These are phyloP conservation scores for Antigone vipio DNA, from an alignment of 2,113 vertebrate genomes.

Conservation along the genomic window DNA sequence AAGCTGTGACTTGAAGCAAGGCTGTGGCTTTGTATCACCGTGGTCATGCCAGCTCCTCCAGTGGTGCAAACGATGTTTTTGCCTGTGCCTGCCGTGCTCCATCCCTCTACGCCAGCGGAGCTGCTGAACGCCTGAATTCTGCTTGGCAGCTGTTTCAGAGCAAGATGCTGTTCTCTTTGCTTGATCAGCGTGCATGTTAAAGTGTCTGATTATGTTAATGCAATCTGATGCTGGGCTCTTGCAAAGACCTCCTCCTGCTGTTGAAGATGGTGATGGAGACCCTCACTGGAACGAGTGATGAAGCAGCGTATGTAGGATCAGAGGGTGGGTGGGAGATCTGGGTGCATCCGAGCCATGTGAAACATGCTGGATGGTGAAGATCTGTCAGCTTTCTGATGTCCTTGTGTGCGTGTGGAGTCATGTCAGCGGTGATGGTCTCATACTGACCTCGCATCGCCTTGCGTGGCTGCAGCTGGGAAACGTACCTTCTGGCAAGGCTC, in stretches of 20 bases:
- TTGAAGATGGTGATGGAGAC: background rate
- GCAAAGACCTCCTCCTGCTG: background rate
- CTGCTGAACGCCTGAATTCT: background rate
- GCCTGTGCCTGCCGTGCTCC: background rate
- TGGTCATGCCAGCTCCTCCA: background rate
- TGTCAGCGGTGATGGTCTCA: background rate
- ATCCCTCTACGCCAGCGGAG: fast-evolving
- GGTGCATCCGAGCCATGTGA: background rate
- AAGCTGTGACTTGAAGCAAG: background rate
- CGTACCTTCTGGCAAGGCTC: background rate
- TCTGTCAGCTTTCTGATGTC: background rate
- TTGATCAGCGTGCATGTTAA: background rate
- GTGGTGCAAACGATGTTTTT: fast-evolving
- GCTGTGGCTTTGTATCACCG: background rate
- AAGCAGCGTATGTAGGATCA: background rate
- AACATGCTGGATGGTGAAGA: background rate
- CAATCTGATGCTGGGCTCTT: background rate
- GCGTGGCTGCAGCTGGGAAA: background rate
- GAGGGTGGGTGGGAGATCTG: background rate
- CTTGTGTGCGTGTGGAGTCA: fast-evolving
- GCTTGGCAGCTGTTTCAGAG: background rate
- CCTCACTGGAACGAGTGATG: background rate
- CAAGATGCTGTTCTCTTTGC: background rate
- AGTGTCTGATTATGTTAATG: background rate
- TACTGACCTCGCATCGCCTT: background rate